Base-by-base conservation (phyloP, 2,113 vertebrate species). In the Peromyscus maniculatus region DNA sequence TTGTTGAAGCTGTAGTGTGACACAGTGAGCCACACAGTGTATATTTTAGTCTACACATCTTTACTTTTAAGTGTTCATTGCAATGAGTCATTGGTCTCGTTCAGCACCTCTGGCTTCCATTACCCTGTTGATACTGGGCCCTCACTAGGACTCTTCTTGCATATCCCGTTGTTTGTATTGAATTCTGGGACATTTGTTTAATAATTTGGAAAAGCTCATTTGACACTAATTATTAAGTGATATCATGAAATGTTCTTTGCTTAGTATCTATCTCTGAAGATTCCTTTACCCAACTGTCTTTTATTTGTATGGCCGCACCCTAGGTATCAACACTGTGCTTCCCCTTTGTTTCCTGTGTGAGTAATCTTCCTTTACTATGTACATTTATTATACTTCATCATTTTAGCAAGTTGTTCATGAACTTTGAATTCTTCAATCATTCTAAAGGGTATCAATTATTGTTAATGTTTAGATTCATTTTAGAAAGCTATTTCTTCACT, bases 301-400 rank as follows among this genome's bases (percentile, higher is more conserved):
- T 10, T 74, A 74, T 86, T 52, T 75, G 24, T 91, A 80, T 72
- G 12, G 36, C 52, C 75, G 24, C 9, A 77, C 3, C 39, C 43
- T 19, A 91, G 84, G 93, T 88, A 89, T 80, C 86, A 69, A 86
- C 17, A 77, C 52, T 75, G 1, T 86, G 66, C 17, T 80, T 84
- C 1, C 19, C 1, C 39, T 87, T 43, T 89, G 7, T 55, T 88
- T 87, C 59, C 39, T 89, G 87, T 78, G 39, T 79, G 59, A 22
- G 4, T 19, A 67, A 79, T 84, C 12, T 95, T 46, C 43, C 4
- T 24, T 92, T 46, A 64, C 12, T 75, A n/a, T 75, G 52, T 1
- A 90, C 78, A 91, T 87, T 87, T 62, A 79, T 80, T 82, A 89
- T 33, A 78, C 26, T 31, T 91, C 79, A 79, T 69, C 90, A 77